Evolutionary conservation across 2,797 vertebrate genomes (phyloP).

Genomic region (Artibeus lituratus): DNA sequence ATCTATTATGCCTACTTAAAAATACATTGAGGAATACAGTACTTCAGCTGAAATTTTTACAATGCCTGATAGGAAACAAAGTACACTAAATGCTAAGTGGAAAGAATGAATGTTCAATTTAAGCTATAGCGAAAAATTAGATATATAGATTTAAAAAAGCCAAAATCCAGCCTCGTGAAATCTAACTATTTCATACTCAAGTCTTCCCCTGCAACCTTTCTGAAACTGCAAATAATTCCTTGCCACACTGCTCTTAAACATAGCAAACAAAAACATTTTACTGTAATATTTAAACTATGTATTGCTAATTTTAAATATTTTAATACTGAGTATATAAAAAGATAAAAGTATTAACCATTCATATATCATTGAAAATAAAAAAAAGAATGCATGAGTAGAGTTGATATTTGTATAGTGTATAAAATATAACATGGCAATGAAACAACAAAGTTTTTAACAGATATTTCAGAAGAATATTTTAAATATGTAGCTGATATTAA

Average conservation of each 20-base stretch:
- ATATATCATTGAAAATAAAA: neutral
- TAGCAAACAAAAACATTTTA: neutral
- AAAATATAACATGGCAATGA: neutral
- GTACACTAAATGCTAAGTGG: neutral
- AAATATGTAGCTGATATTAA: neutral
- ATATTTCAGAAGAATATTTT: neutral
- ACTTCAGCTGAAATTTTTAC: slow-evolving; percentile 39
- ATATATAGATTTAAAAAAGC: neutral
- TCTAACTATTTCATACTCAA: neutral
- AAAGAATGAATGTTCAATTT: neutral
- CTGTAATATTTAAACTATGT: neutral
- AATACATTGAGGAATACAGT: slow-evolving; percentile 41
- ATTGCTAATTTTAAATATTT: neutral
- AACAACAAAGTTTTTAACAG: neutral
- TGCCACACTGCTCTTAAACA: neutral
- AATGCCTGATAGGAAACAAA: slow-evolving; percentile 35
- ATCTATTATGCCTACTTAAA: slow-evolving; percentile 58
- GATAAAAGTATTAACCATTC: neutral
- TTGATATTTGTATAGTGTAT: neutral
- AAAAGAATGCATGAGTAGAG: neutral
- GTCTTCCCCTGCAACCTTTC: neutral
- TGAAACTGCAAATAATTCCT: neutral
- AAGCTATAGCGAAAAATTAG: neutral
- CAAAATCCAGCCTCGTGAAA: neutral
- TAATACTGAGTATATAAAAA: neutral